Evolutionary conservation across 37 sponge, comb jelly and placozoan genomes (phyloP), one percentile per base, ranked within the genome.

Genomic region (Halichondria panicea): DNA sequence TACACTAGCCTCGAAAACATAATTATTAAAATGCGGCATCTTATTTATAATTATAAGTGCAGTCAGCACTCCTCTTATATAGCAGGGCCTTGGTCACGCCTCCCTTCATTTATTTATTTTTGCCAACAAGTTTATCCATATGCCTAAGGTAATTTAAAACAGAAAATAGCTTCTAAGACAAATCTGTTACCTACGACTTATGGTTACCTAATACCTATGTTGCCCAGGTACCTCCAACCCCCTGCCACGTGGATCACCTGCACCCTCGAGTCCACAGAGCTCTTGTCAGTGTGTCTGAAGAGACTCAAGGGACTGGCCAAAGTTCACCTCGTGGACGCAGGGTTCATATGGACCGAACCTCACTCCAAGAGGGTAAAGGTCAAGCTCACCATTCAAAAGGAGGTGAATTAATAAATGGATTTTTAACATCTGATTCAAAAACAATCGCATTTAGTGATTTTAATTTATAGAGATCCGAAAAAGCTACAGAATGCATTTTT

Each of bases 301-400:
- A 83, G 81, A 58, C 70, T 98, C 48, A 92, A 92, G 52, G 93
- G 93, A 18, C 66, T 90, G 32, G 66, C 32, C 43, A 84, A 93
- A 80, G 89, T 96, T 13, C 94, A 85, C 33, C 81, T 98, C 54
- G 93, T 98, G 9, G 96, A 98, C 50, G 99, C 99, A 13, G 87
- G 86, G 44, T 98, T 98, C 56, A 75, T 92, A 19, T 98, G 99
- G 99, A 98, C 99, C 12, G 99, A 98, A 48, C 96, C 99, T 8
- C 99, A 98, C 71, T 98, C 99, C 27, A 92, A 95, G 85, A 90
- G 99, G 45, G 64, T 98, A 36, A 95, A 95, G 54, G 91, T 95
- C 27, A 95, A 95, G 66, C 76, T 98, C 55, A 90, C 96, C 13
- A 59, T 98, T 4, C 99, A 98, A 64, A 92, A 90, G 28, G 99